Evolutionary conservation across 2,888 invertebrate species (phyloP), one percentile per base, ranked within the genome.

Genomic region (Nomada hirtipes): DNA sequence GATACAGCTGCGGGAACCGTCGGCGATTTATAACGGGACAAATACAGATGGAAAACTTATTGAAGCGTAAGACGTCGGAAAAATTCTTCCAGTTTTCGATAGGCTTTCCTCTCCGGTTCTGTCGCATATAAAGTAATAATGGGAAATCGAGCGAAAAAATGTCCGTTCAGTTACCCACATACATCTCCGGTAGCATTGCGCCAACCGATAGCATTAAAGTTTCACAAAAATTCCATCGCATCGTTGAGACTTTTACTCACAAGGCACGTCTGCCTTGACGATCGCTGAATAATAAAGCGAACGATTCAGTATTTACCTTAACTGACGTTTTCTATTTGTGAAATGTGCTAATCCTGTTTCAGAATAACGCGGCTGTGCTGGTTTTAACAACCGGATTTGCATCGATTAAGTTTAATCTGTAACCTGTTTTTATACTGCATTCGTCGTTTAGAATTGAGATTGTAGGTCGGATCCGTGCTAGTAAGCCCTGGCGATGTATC

Each of bases 71-170:
- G 86, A 89, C 89, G 75, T 86, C 83, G 82, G 84, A 75, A 76
- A 86, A 88, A 90, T 90, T 86, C 80, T 85, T 84, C 77, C 81
- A 82, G 81, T 82, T 86, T 81, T 83, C 83, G 79, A 80, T 80
- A 77, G 68, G 79, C 85, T 81, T 76, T 85, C 70, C 64, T 80
- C 79, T 77, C 78, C 61, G 20, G 60, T 52, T 57, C 55, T 72
- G 52, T 72, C 76, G 73, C 69, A 76, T 79, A 80, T 76, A 85
- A 81, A 81, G 75, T 83, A 77, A 87, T 87, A 73, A 85, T 76
- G 75, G 79, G 78, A 85, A 83, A 85, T 87, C 85, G 86, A 87
- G 82, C 85, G 82, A 79, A 79, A 83, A 86, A 59, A 82, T 71
- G 73, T 77, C 76, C 82, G 78, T 79, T 82, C 79, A 77, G 72